These are phyloP conservation scores for Bibio marci DNA, from an alignment of 2,888 invertebrate species.

Conservation along the genomic window DNA sequence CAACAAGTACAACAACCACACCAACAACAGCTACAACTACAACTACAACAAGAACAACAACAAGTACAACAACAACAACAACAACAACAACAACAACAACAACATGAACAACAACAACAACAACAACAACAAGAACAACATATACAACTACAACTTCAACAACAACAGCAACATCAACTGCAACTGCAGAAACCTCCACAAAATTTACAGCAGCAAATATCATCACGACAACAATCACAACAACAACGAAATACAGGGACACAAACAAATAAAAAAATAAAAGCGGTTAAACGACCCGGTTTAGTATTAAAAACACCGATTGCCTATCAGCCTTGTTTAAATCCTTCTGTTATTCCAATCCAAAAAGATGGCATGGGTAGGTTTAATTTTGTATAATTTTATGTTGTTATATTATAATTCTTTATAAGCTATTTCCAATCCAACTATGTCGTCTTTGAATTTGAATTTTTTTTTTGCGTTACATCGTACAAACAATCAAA, in stretches of 20 bases:
- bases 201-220: not conserved
- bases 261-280: slow-evolving; percentile 36
- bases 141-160: too few relatives aligned
- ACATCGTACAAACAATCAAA: not conserved
- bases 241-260: not conserved
- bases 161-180: not conserved
- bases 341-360: slow-evolving; percentile 73
- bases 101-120: not conserved
- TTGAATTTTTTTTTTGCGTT: not conserved
- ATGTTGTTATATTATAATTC: not conserved
- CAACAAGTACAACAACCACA: too few relatives aligned
- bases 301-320: slow-evolving; percentile 59
- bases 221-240: not conserved
- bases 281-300: slow-evolving; percentile 55
- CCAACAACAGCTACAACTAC: slow-evolving; percentile 7
- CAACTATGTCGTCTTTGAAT: too few relatives aligned
- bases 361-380: slow-evolving; percentile 80
- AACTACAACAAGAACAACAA: slow-evolving; percentile 1
- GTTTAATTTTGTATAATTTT: slow-evolving; percentile 16
- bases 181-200: not conserved
- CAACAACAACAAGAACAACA: not conserved
- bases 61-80: not conserved
- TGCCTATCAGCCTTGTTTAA: slow-evolving; percentile 61
- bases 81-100: not conserved
- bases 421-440: too few relatives aligned